Evolutionary conservation across 2,797 vertebrate genomes (phyloP).

Genomic region (Manis javanica): DNA sequence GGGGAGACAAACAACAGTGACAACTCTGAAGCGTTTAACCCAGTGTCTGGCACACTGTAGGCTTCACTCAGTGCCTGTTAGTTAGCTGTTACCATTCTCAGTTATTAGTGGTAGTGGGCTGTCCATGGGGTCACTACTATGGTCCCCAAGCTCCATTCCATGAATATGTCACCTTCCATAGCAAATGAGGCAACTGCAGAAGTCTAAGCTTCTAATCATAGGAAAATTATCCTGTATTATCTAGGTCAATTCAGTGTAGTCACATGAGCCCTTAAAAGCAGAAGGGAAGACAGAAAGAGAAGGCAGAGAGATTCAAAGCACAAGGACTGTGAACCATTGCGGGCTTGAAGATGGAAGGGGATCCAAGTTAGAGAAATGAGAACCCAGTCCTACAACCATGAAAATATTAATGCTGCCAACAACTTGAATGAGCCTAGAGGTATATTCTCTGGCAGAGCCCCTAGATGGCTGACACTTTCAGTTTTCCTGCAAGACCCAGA

Average conservation of each 20-base stretch:
- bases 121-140: not conserved
- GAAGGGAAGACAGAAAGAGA: not conserved
- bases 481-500: not conserved
- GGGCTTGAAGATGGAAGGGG: not conserved
- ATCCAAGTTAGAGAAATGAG: not conserved
- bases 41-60: not conserved
- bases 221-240: not conserved
- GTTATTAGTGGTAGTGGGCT: not conserved
- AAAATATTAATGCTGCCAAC: not conserved
- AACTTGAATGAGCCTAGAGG: not conserved
- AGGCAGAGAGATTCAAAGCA: not conserved
- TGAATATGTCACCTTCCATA: not conserved
- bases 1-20: not conserved
- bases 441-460: not conserved
- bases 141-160: not conserved
- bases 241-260: not conserved
- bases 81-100: not conserved
- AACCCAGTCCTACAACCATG: not conserved
- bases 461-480: not conserved
- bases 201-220: not conserved
- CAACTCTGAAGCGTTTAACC: not conserved
- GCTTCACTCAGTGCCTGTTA: not conserved
- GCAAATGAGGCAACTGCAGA: not conserved
- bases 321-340: not conserved
- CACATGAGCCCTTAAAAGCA: not conserved